phyloP scores from a whole-genome alignment of 2,797 vertebrate species.

The Acanthurus leucopareius region DNA sequence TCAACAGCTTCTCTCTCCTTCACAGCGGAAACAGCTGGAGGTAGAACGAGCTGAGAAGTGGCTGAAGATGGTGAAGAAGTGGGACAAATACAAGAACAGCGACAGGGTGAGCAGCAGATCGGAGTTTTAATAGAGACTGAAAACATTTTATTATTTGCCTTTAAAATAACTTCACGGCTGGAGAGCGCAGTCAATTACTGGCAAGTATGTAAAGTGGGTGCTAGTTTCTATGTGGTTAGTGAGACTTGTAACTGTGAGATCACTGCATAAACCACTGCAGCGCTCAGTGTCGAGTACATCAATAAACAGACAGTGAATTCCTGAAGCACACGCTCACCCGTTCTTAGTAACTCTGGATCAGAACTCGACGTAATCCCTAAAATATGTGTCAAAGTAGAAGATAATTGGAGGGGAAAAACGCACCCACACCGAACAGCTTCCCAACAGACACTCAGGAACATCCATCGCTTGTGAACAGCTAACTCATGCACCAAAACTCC shows the following conservation, averaged over 20 bases:
- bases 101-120: constrained; percentile 83
- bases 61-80: constrained; percentile 93
- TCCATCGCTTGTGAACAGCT: neutral
- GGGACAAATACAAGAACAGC: constrained; percentile 90
- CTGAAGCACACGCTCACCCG: neutral
- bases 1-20: neutral
- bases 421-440: neutral
- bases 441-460: neutral
- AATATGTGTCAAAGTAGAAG: constrained; percentile 9
- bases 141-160: neutral
- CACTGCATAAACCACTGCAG: neutral
- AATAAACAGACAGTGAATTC: neutral
- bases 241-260: neutral
- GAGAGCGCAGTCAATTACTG: neutral
- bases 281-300: too few species aligned
- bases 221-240: neutral
- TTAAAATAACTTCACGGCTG: neutral
- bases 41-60: constrained; percentile 90
- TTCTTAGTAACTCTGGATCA: neutral
- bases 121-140: too few species aligned
- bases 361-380: neutral
- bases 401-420: neutral
- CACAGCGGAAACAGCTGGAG: constrained; percentile 90
- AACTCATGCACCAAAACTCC: neutral
- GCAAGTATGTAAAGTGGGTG: neutral